Base-by-base conservation (phyloP, 2,113 vertebrate species). In the Panthera tigris region DNA sequence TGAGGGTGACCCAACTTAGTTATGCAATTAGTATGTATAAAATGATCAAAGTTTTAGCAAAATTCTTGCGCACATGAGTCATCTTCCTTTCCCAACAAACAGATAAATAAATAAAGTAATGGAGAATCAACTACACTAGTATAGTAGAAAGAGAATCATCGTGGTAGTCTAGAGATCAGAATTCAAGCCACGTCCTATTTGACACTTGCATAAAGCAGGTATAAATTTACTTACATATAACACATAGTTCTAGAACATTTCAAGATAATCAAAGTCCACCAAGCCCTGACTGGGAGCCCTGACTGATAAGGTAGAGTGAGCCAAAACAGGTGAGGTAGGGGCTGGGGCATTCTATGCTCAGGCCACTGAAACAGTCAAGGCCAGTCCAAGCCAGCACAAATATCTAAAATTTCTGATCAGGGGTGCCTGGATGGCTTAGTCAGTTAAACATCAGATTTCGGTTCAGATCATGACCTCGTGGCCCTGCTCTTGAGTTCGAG, bases 1-100 rank as follows among this genome's bases (percentile, higher is more conserved):
- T 74, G 36, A 90, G 92, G 91, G 87, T 12, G 33, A 23, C 16
- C 61, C 82, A 88, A 94, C 50, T 66, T 89, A 55, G 3, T 57
- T 63, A 61, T 76, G 18, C 0, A 90, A 45, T 93, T 81, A 65
- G 4, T 50, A 48, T 68, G 29, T 29, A 61, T 73, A 81, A 71
- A 95, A 88, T 84, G 45, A n/a, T 65, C 63, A 52, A 90, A 52
- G 33, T 81, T 81, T 50, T 71, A n/a, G n/a, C 25, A 88, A 95
- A 50, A 68, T 11, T 50, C 68, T 68, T 83, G 29, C 25, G 31
- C 21, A 36, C 1, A 48, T 87, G 25, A 74, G 25, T 91, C 71
- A 73, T 69, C 33, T 85, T 86, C 45, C 16, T 76, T 79, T 73
- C 29, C 10, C 61, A 89, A 10, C 39, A 93, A 96, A 71, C 19